Evolutionary conservation across 2,797 vertebrate genomes (phyloP), one percentile per base, ranked within the genome.

Genomic region (Eupleurogrammus muticus): DNA sequence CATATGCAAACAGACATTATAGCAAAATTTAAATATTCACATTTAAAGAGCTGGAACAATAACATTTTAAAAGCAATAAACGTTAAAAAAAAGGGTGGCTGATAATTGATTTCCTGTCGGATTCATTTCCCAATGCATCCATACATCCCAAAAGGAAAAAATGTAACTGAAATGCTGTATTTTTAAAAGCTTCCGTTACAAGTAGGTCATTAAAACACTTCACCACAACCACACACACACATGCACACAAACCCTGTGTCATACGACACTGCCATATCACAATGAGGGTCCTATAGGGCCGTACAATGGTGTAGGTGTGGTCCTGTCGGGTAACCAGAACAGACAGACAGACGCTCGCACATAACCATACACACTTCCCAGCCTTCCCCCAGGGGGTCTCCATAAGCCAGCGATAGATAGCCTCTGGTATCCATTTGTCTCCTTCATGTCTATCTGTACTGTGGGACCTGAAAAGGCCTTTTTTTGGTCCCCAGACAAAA

Each of bases 301-400:
- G 46, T 36, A 91, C 84, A 90, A 89, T 73, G 74, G 81, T 24
- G 46, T 50, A 80, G 91, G 91, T 88, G 91, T 89, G 89, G 86
- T 62, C 57, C 61, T 73, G 72, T 78, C 75, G 81, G 82, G 86
- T 74, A 71, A 79, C 61, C 61, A 78, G 42, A 85, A 73, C 49
- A 51, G 61, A 65, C 58, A 77, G 66, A 62, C 61, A 70, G 68
- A 58, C 73, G 71, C 66, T 77, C 76, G 80, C 76, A 80, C 50
- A 81, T 36, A 86, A 66, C 61, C 60, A 49, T 56, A 79, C 75
- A 86, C 61, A 71, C 73, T 79, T 62, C 71, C 19, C 59, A 35
- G 66, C 19, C 46, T 49, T 48, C 69, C 77, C 66, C 71, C 63
- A 28, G 81, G 80, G 66, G 66, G 20, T 77, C 86, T 73, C 47